These are phyloP conservation scores for Halichondria panicea DNA, from an alignment of 37 sponge, comb jelly and placozoan genomes.

Conservation along the genomic window DNA sequence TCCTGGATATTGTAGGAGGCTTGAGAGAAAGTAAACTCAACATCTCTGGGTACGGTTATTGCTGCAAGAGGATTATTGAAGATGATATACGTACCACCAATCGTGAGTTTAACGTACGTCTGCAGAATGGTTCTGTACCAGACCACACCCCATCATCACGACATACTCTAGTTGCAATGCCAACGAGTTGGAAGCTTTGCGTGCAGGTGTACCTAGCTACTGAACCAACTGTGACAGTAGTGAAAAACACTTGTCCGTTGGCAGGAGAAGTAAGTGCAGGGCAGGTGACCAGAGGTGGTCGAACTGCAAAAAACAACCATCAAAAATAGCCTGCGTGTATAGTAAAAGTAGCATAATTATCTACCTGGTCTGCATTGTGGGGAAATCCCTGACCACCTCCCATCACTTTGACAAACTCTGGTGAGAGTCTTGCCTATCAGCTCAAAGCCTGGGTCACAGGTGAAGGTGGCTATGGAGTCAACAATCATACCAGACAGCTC, in stretches of 20 bases:
- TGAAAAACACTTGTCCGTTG: slow-evolving; percentile 8
- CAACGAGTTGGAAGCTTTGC: slow-evolving; percentile 24
- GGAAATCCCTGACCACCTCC: slow-evolving; percentile 22
- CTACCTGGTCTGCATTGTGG: slow-evolving; percentile 20
- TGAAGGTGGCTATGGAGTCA: slow-evolving; percentile 31
- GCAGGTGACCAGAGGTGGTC: too few species aligned
- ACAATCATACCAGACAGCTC: slow-evolving; percentile 1
- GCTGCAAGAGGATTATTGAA: neutral
- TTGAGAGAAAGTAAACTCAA: too few species aligned
- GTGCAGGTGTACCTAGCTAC: slow-evolving; percentile 31
- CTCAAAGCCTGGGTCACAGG: slow-evolving; percentile 43
- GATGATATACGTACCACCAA: too few species aligned
- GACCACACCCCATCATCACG: slow-evolving; percentile 33
- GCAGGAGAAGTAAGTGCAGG: slow-evolving; percentile 9
- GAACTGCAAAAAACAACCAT: too few species aligned
- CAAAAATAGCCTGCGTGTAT: too few species aligned
- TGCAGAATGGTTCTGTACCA: slow-evolving; percentile 30
- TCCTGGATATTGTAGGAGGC: too few species aligned
- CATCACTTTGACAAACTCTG: slow-evolving; percentile 33
- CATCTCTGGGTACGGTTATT: neutral
- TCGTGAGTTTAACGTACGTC: too few species aligned
- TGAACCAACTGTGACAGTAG: neutral
- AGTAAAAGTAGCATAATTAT: too few species aligned
- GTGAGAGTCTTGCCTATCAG: slow-evolving; percentile 36
- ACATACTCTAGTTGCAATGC: slow-evolving; percentile 7